phyloP scores from a whole-genome alignment of 2,797 vertebrate species.

The Botia kubotai region DNA sequence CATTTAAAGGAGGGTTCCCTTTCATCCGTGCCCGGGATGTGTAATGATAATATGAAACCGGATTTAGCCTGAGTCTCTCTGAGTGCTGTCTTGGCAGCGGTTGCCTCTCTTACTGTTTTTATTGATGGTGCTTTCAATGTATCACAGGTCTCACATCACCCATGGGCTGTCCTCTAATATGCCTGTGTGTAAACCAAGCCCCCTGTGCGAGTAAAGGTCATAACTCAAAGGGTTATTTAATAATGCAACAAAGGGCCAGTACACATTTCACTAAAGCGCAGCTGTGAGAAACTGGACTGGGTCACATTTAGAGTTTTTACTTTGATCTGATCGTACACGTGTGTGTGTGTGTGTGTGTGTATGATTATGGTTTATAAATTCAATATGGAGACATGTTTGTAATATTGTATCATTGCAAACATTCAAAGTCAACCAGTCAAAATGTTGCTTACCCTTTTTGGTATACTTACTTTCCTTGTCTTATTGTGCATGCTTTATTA shows the following conservation, averaged over 20 bases:
- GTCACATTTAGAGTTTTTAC: slow-evolving; percentile 2
- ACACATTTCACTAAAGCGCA: slow-evolving; percentile 40
- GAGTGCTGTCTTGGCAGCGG: slow-evolving; percentile 56
- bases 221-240: slow-evolving; percentile 57
- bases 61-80: slow-evolving; percentile 55
- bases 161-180: slow-evolving; percentile 52
- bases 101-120: slow-evolving; percentile 45
- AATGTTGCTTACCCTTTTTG: neutral
- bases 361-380: slow-evolving; percentile 52
- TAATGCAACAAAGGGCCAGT: slow-evolving; percentile 57
- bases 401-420: slow-evolving; percentile 63
- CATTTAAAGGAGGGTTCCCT: slow-evolving; percentile 63
- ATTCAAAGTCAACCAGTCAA: neutral
- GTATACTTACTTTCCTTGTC: neutral
- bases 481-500: neutral
- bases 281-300: slow-evolving; percentile 25
- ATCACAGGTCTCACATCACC: slow-evolving; percentile 51
- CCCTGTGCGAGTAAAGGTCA: slow-evolving; percentile 55
- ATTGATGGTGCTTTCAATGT: slow-evolving; percentile 51
- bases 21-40: slow-evolving; percentile 56
- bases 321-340: neutral
- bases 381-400: slow-evolving; percentile 72
- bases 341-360: neutral
- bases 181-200: slow-evolving; percentile 58
- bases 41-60: slow-evolving; percentile 62